phyloP scores from a whole-genome alignment of 1,140 invertebrate species.

The Heliconius eleuchia region DNA sequence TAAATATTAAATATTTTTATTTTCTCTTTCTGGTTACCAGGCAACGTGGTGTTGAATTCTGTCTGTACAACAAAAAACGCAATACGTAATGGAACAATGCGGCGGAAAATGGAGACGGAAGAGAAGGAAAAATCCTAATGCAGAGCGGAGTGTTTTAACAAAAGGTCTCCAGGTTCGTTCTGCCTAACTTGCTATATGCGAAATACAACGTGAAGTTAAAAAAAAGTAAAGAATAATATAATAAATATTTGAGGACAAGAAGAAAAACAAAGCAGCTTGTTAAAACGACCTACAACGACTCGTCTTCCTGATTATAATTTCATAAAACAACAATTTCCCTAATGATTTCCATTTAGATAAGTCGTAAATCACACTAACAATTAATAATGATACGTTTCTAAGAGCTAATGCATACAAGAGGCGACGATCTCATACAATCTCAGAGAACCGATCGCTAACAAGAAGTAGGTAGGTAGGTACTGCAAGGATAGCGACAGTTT shows the following conservation, averaged over 20 bases:
- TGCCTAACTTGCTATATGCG: too few species aligned
- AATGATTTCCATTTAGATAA: slow-evolving; percentile 6
- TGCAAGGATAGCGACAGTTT: neutral
- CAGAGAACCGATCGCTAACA: neutral
- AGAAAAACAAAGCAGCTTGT: neutral
- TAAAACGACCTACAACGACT: neutral
- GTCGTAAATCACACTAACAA: neutral
- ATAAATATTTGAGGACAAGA: neutral
- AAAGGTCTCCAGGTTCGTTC: too few species aligned
- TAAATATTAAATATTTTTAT: too few species aligned
- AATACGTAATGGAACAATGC: too few species aligned
- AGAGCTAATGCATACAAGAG: neutral
- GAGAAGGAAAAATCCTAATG: too few species aligned
- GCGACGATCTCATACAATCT: neutral
- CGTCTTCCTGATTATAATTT: neutral
- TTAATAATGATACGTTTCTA: neutral
- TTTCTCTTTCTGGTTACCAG: too few species aligned
- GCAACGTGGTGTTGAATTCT: too few species aligned
- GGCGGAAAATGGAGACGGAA: too few species aligned
- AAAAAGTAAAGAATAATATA: neutral
- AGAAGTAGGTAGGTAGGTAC: neutral
- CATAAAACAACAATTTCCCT: neutral
- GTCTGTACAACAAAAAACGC: too few species aligned
- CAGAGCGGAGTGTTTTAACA: too few species aligned
- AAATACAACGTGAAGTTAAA: too few species aligned